Conservation (phyloP, 2,797 vertebrate genomes). For the Sarcoramphus papa region DNA sequence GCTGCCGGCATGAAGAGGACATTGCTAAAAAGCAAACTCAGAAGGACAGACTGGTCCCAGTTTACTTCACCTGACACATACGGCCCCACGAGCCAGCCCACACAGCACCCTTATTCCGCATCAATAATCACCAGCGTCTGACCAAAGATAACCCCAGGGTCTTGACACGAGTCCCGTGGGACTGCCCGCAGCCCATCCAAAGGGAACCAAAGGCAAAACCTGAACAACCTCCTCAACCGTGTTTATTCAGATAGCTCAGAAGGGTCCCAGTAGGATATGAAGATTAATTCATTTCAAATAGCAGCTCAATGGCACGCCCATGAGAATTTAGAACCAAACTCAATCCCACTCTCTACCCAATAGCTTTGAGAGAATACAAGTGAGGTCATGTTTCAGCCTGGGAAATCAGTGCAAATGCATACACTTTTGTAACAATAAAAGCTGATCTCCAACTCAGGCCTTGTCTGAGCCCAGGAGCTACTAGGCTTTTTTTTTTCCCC, state of each 20-base stretch:
- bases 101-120: fast-evolving
- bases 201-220: not conserved
- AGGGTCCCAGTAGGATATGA: not conserved
- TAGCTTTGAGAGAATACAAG: not conserved
- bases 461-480: not conserved
- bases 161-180: not conserved
- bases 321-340: not conserved
- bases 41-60: not conserved
- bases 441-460: not conserved
- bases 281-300: not conserved
- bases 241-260: not conserved
- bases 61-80: fast-evolving
- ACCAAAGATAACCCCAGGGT: not conserved
- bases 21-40: not conserved
- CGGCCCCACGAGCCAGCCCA: not conserved
- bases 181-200: not conserved
- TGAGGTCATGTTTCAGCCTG: not conserved
- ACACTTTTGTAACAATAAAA: not conserved
- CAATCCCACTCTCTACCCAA: not conserved
- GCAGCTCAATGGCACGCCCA: not conserved
- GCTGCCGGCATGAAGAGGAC: fast-evolving
- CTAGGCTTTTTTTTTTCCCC: not conserved
- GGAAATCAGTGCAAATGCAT: not conserved
- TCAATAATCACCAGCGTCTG: fast-evolving
- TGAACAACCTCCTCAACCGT: not conserved